A percentile compares a stretch with the other conserved stretches of the same genome.
Evolutionary conservation across 2,888 invertebrate genomes (phyloP).

Genomic region (Pachliopta kotzebuea): DNA sequence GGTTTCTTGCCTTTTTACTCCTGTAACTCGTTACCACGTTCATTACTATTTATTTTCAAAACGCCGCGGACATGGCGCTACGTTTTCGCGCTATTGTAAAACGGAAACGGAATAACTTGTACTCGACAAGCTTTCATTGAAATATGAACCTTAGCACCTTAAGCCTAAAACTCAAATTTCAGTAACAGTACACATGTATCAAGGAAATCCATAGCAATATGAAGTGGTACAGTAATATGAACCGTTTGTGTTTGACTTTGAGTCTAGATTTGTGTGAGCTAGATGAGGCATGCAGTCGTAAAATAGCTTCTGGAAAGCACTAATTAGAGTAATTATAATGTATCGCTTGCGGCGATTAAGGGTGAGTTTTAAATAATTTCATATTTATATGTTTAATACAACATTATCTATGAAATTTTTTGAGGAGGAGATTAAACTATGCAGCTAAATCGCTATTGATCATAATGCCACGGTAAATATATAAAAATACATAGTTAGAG

Average conservation of each 20-base stretch:
- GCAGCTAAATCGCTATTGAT: no score
- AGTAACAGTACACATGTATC: not conserved
- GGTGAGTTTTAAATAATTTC: not conserved
- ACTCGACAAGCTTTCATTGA: not conserved
- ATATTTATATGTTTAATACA: no score
- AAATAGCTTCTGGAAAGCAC: not conserved
- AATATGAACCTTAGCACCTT: not conserved
- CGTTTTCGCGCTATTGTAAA: not conserved
- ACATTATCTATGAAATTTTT: no score
- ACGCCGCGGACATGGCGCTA: not conserved
- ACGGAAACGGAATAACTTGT: not conserved
- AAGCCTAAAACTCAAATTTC: not conserved
- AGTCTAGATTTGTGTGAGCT: no score
- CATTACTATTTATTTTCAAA: not conserved
- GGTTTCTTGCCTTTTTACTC: no score
- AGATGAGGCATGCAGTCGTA: no score
- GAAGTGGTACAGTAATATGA: no score
- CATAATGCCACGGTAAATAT: no score
- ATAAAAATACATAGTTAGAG: no score
- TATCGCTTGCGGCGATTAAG: slow-evolving; percentile 3
- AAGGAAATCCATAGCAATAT: not conserved
- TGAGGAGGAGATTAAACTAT: no score
- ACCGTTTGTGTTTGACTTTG: no score
- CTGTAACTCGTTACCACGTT: no score
- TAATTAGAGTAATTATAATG: slow-evolving; percentile 9